Percentiles rank a stretch among this genome's conserved stretches.
Conservation (phyloP, 2,113 vertebrate genomes). For the Sorex araneus region DNA sequence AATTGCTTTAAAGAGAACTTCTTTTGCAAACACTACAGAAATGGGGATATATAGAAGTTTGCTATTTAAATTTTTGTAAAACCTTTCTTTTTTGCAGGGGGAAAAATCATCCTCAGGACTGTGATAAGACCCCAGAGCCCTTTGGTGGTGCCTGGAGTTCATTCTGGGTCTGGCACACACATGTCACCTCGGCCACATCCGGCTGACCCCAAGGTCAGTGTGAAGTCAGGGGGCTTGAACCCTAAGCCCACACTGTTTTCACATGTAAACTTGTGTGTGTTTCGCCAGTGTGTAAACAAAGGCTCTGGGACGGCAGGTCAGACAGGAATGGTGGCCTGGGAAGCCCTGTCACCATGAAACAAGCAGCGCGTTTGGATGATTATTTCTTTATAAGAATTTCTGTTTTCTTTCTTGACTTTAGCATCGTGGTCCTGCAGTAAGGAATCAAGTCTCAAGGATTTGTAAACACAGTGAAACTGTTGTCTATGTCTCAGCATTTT, state of each 20-base stretch:
- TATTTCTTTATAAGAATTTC: neutral
- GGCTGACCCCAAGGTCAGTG: too few species aligned
- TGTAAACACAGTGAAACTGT: neutral
- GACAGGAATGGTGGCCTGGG: neutral
- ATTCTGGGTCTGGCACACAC: too few species aligned
- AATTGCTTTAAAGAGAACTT: too few species aligned
- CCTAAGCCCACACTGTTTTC: neutral
- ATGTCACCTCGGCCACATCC: too few species aligned
- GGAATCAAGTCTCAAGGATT: neutral
- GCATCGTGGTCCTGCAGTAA: neutral
- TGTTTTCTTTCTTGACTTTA: neutral
- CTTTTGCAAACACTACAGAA: constrained; percentile 44
- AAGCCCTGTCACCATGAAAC: too few species aligned
- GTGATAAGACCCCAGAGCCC: neutral
- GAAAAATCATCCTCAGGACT: neutral
- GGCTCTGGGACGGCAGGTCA: neutral
- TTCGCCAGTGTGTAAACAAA: neutral
- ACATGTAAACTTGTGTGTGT: neutral
- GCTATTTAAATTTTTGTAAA: constrained; percentile 39
- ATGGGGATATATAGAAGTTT: neutral
- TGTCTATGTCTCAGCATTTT: neutral
- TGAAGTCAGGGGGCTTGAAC: neutral
- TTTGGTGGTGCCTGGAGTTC: neutral
- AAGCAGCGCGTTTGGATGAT: too few species aligned
- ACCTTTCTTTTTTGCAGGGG: neutral